Conservation (phyloP, 2,113 vertebrate species). For the Petromus typicus region DNA sequence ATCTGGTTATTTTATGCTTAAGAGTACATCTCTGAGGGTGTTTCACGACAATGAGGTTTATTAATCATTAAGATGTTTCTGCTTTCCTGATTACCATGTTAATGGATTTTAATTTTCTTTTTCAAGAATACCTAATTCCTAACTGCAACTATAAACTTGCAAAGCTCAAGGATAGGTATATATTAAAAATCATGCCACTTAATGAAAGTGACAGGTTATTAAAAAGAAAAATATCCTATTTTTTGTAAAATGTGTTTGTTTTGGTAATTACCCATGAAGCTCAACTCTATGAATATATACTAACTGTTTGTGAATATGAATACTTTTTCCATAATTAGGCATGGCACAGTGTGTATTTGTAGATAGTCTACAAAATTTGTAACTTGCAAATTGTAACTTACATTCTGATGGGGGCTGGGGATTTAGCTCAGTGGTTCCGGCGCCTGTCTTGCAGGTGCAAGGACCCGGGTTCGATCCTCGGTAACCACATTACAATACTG, state of each 20-base stretch:
- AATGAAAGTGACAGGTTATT: neutral
- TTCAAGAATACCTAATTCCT: constrained; percentile 20
- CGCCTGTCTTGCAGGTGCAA: no score
- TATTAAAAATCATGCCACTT: constrained; percentile 43
- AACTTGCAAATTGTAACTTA: no score
- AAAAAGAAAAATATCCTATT: neutral
- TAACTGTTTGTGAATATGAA: neutral
- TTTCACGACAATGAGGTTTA: constrained; percentile 67
- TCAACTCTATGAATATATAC: neutral
- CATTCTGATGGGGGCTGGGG: no score
- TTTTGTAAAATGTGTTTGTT: constrained; percentile 2
- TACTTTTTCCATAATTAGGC: neutral
- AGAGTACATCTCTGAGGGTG: constrained; percentile 64
- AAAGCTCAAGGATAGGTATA: constrained; percentile 35
- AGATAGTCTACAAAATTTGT: neutral
- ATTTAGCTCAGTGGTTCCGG: no score
- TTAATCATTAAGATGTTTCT: constrained; percentile 65
- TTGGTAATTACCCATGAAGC: constrained; percentile 7
- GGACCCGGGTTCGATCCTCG: no score
- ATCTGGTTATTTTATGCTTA: constrained; percentile 76
- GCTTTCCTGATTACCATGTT: neutral
- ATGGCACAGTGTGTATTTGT: neutral
- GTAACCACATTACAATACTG: no score
- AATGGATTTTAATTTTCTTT: constrained; percentile 11
- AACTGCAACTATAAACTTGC: neutral